phyloP scores from a whole-genome alignment of 2,888 invertebrate species.

The Sicus ferrugineus region DNA sequence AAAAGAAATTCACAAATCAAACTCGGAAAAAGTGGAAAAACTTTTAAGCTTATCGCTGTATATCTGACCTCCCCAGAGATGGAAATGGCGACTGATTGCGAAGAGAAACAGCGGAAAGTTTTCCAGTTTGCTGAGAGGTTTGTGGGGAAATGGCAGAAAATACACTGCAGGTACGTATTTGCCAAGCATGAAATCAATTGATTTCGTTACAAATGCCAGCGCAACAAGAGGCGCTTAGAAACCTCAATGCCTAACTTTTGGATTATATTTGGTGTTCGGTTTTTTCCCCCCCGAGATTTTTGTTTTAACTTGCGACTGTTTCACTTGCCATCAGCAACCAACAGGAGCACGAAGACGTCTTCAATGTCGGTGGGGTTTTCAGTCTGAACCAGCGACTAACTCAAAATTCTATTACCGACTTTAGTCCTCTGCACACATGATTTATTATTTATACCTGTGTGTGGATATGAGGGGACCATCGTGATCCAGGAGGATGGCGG shows the following conservation, averaged over 20 bases:
- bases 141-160: background rate
- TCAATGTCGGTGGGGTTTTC: background rate
- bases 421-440: conserved; percentile 54
- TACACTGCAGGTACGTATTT: background rate
- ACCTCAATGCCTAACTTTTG: too few relatives aligned
- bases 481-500: too few relatives aligned
- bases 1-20: conserved; percentile 29
- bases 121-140: too few relatives aligned
- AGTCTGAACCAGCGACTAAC: conserved; percentile 32
- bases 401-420: conserved; percentile 52
- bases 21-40: conserved; percentile 37
- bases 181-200: conserved; percentile 25
- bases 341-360: background rate
- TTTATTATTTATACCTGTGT: conserved; percentile 63
- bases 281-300: background rate
- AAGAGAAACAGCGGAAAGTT: too few relatives aligned
- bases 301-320: conserved; percentile 1
- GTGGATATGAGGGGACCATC: conserved; percentile 35
- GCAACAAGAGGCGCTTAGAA: background rate
- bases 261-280: conserved; percentile 11
- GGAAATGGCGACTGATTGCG: background rate
- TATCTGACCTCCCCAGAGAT: conserved; percentile 19
- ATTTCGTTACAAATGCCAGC: conserved; percentile 14
- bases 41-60: conserved; percentile 40
- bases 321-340: background rate